Evolutionary conservation across 92 coral and sea anemone genomes (phyloP).

Genomic region (Nematostella vectensis): DNA sequence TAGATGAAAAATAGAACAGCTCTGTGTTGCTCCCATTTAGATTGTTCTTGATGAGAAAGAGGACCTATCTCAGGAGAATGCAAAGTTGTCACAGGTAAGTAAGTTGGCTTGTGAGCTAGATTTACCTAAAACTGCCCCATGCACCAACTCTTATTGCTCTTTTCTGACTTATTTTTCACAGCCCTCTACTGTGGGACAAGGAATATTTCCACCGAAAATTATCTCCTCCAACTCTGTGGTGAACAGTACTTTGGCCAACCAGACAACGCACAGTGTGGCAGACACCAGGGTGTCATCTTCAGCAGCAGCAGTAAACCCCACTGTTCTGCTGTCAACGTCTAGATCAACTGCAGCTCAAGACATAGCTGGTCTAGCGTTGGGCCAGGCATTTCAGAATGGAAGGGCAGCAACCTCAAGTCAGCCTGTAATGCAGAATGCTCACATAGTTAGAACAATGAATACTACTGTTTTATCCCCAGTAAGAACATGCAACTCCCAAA

Average conservation of each 20-base stretch:
- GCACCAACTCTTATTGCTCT: too few relatives aligned
- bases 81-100: too few relatives aligned
- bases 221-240: not conserved
- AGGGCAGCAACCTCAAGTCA: not conserved
- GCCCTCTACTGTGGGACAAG: too few relatives aligned
- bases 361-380: not conserved
- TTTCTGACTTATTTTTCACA: too few relatives aligned
- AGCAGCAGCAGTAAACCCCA: too few relatives aligned
- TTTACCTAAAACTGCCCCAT: too few relatives aligned
- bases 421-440: not conserved
- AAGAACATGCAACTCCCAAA: not conserved
- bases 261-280: not conserved
- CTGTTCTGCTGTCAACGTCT: not conserved
- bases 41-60: too few relatives aligned
- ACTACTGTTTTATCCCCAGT: not conserved
- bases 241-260: not conserved
- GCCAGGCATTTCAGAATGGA: slow-evolving; percentile 1
- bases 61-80: too few relatives aligned
- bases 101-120: too few relatives aligned
- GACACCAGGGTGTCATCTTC: not conserved
- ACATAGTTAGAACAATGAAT: not conserved
- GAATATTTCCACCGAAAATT: too few relatives aligned
- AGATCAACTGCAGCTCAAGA: not conserved
- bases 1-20: too few relatives aligned
- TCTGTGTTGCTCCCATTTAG: too few relatives aligned